These are phyloP conservation scores for Gymnoscopelus microlampas DNA, from an alignment of 2,797 vertebrate species.

Conservation along the genomic window DNA sequence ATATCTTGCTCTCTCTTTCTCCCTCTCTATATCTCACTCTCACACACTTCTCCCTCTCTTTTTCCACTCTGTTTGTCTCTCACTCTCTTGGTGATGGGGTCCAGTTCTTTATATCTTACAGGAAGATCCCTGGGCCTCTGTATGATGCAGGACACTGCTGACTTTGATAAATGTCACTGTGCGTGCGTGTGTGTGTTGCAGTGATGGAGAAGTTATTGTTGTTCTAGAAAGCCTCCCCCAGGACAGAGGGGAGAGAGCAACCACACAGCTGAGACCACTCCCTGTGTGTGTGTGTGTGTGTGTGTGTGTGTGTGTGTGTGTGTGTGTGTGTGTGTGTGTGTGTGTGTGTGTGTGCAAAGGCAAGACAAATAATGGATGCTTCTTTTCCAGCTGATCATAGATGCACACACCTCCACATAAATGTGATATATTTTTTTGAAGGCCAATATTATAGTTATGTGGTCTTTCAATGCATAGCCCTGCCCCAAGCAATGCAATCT, in stretches of 20 bases:
- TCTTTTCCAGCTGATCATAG: constrained; percentile 38
- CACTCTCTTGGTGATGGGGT: background rate
- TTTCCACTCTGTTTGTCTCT: background rate
- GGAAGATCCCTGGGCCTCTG: background rate
- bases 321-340: constrained; percentile 10
- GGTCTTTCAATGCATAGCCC: constrained; percentile 21
- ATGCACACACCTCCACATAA: background rate
- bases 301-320: constrained; percentile 19
- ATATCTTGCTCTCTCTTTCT: background rate
- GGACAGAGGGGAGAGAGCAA: constrained; percentile 57
- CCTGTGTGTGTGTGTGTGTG: constrained; percentile 29
- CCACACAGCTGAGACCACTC: constrained; percentile 70
- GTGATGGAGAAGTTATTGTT: constrained; percentile 68
- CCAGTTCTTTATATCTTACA: background rate
- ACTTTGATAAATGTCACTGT: constrained; percentile 11
- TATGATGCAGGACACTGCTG: background rate
- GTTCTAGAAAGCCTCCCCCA: constrained; percentile 61
- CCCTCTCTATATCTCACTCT: background rate
- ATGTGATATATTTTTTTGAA: constrained; percentile 8
- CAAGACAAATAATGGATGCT: constrained; percentile 47
- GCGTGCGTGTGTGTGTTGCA: constrained; percentile 28
- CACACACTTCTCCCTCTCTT: background rate
- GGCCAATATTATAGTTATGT: constrained; percentile 30
- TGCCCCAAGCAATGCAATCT: constrained; percentile 9
- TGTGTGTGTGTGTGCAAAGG: constrained; percentile 12